Percentiles rank a stretch among this genome's conserved stretches.
phyloP scores from a whole-genome alignment of 2,113 vertebrate species.

The Candoia aspera region DNA sequence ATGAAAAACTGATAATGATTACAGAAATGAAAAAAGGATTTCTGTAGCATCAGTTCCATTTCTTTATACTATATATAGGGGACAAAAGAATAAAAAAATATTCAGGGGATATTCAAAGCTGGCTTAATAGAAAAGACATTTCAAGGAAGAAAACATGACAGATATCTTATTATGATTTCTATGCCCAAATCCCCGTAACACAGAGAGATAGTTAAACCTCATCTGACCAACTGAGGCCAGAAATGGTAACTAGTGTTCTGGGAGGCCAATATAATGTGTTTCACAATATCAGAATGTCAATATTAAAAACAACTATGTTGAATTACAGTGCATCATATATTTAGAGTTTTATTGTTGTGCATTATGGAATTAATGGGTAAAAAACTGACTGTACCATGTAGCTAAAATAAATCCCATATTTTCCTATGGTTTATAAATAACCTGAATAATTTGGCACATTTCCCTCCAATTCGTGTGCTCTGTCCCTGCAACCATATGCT shows the following conservation, averaged over 20 bases:
- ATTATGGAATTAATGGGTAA: not conserved
- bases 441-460: not conserved
- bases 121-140: slow-evolving; percentile 10
- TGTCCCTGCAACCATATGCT: not conserved
- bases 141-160: slow-evolving; percentile 3
- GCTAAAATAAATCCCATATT: not conserved
- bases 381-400: not conserved
- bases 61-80: not conserved
- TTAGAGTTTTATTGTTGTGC: not conserved
- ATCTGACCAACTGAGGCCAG: not conserved
- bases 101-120: slow-evolving; percentile 18
- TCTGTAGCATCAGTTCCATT: not conserved
- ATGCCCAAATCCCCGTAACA: not conserved
- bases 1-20: not conserved
- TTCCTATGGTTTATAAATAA: not conserved
- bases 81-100: not conserved
- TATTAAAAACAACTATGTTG: not conserved
- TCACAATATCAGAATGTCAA: not conserved
- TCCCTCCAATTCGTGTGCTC: not conserved
- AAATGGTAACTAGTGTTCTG: not conserved
- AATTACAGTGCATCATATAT: not conserved
- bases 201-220: not conserved
- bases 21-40: slow-evolving; percentile 2
- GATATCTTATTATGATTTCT: slow-evolving; percentile 1
- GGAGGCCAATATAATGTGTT: not conserved